These are phyloP conservation scores for Drosophila anceps DNA, from an alignment of 2,888 invertebrate species.

Conservation along the genomic window DNA sequence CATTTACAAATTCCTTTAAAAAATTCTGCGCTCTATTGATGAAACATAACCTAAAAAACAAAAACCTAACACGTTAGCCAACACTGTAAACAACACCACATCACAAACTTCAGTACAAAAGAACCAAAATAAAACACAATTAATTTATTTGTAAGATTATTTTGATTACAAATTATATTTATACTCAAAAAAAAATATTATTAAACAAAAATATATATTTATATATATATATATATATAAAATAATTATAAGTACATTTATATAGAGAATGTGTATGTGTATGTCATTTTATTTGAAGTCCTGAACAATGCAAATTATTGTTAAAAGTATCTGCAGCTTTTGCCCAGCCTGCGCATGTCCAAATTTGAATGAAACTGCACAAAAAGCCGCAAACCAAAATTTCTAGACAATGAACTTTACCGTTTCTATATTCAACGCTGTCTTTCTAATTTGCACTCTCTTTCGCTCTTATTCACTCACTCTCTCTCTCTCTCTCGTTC, in stretches of 20 bases:
- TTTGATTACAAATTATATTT: constrained; percentile 26
- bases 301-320: constrained; percentile 61
- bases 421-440: not conserved
- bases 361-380: constrained; percentile 47
- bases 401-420: constrained; percentile 38
- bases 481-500: not conserved
- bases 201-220: too few relatives aligned
- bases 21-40: constrained; percentile 20
- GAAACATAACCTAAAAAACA: constrained; percentile 10
- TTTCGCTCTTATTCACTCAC: not conserved
- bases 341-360: constrained; percentile 42
- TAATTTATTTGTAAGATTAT: not conserved
- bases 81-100: constrained; percentile 45
- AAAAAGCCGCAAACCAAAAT: constrained; percentile 59
- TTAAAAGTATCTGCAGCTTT: constrained; percentile 39
- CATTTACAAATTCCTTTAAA: not conserved
- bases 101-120: constrained; percentile 23
- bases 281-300: constrained; percentile 33
- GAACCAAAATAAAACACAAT: constrained; percentile 5
- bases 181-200: too few relatives aligned
- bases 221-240: not conserved
- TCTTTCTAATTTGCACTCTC: constrained; percentile 3
- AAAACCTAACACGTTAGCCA: constrained; percentile 11
- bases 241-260: not conserved
- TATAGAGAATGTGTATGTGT: constrained; percentile 5